Evolutionary conservation across 2,797 vertebrate species (phyloP).

Genomic region (Astyanax mexicanus): DNA sequence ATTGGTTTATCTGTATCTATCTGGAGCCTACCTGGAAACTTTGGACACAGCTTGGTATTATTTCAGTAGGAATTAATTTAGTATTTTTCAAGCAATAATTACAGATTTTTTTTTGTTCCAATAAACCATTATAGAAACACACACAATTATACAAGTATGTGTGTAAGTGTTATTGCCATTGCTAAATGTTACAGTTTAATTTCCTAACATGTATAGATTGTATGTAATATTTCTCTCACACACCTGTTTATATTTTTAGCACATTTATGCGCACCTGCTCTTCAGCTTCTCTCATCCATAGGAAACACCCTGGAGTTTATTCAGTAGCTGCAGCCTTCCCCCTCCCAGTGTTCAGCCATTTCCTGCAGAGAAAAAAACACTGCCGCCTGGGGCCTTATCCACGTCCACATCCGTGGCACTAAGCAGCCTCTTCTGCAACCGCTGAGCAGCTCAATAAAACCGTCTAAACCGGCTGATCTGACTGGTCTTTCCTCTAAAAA

Average conservation of each 20-base stretch:
- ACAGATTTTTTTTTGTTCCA: too few species aligned
- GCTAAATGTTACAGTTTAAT: background rate
- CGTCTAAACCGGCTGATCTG: background rate
- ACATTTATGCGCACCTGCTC: conserved; percentile 11
- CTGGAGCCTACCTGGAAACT: too few species aligned
- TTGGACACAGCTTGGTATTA: too few species aligned
- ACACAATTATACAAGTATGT: too few species aligned
- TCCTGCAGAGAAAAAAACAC: conserved; percentile 2
- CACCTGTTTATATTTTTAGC: background rate
- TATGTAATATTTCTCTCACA: background rate
- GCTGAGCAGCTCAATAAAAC: conserved; percentile 2
- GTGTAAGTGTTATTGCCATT: too few species aligned
- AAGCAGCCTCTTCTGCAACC: background rate
- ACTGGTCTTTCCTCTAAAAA: background rate
- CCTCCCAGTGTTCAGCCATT: background rate
- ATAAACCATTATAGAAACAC: too few species aligned
- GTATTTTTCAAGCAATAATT: too few species aligned
- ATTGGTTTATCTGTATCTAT: too few species aligned
- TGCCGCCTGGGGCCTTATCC: background rate
- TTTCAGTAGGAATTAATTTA: too few species aligned
- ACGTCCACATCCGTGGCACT: background rate
- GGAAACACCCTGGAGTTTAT: background rate
- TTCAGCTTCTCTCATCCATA: background rate
- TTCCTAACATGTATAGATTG: background rate
- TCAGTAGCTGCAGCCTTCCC: background rate